Base-by-base conservation (phyloP, 2,797 vertebrate genomes). In the Lacerta viridis region DNA sequence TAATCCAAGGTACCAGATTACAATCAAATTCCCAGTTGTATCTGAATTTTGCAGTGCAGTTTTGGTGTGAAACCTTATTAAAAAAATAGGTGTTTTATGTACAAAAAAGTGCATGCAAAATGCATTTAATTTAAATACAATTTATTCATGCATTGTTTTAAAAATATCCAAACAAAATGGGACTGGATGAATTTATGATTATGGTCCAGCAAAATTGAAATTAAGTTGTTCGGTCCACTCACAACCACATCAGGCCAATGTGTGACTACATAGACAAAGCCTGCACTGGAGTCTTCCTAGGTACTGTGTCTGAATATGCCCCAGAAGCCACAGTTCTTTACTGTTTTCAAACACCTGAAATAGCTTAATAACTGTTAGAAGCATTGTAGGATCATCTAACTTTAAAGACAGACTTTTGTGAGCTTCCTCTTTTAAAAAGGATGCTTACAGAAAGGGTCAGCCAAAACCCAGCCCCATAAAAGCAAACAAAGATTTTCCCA, bases 401-500 rank as follows among this genome's bases (percentile, higher is more conserved):
- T 85, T 80, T 66, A 66, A 74, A 89, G 29, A 55, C 61, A 29
- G 59, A 39, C 43, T 33, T 78, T 64, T 69, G 10, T 55, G 61
- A 66, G 41, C 2, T 17, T 79, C 74, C 68, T 33, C 25, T 41
- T 11, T 89, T 75, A 29, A 66, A 75, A 89, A 81, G 74, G 33
- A 85, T 55, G 4, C 33, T 89, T 50, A 33, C 41, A 9, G 18
- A 18, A 66, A 50, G 18, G 41, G 59, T 85, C 78, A n/a, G 5
- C 71, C 41, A 68, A 82, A 82, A 81, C 23, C 64, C 10, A 68
- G 25, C 25, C 36, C 25, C 71, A 17, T 64, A 75, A 89, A 55
- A 82, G 43, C 75, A 80, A 76, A 69, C 25, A 75, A 64, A 71
- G 55, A 81, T 76, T 75, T 81, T 33, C 72, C 27, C 33, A 75